phyloP scores from a whole-genome alignment of 1,140 invertebrate genomes.

The Trinorchestia longiramus region DNA sequence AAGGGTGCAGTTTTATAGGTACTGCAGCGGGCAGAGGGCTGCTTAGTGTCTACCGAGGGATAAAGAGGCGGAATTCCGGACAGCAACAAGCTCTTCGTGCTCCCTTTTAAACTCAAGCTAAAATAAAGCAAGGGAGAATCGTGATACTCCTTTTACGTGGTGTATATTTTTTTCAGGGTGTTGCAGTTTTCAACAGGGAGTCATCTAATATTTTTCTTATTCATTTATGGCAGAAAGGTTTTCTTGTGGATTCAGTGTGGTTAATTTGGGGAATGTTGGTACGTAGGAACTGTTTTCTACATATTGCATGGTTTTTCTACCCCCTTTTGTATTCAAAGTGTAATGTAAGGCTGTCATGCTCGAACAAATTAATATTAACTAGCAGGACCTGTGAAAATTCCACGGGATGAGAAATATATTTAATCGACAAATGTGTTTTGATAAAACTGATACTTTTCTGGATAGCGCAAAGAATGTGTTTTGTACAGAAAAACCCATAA shows the following conservation, averaged over 20 bases:
- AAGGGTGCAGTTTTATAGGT: neutral
- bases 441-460: too few relatives aligned
- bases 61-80: neutral
- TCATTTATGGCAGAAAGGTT: neutral
- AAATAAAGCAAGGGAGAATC: neutral
- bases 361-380: too few relatives aligned
- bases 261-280: neutral
- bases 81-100: neutral
- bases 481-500: too few relatives aligned
- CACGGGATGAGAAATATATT: too few relatives aligned
- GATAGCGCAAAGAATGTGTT: too few relatives aligned
- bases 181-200: neutral
- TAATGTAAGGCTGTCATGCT: too few relatives aligned
- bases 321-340: too few relatives aligned
- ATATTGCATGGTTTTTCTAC: too few relatives aligned
- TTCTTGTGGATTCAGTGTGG: neutral
- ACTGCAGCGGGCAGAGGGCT: neutral
- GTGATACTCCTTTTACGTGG: neutral
- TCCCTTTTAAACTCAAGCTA: neutral
- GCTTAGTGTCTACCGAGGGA: slow-evolving; percentile 5
- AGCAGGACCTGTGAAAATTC: too few relatives aligned
- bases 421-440: too few relatives aligned
- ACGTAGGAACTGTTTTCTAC: neutral
- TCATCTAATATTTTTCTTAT: neutral
- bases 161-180: neutral